These are phyloP conservation scores for Theristicus caerulescens DNA, from an alignment of 2,113 vertebrate species.

Conservation along the genomic window DNA sequence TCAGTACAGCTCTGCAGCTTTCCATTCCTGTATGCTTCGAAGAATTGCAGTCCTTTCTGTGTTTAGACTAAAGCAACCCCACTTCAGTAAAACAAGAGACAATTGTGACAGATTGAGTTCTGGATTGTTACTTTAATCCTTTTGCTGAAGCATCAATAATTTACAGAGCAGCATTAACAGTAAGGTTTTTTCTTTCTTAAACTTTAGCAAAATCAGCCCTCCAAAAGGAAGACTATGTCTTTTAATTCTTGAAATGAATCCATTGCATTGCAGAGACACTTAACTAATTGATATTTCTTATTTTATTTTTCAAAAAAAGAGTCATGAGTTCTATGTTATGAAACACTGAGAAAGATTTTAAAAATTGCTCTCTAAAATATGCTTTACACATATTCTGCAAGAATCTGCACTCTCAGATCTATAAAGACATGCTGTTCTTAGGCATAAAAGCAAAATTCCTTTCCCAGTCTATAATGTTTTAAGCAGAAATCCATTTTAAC, in stretches of 20 bases:
- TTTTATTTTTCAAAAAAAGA: background rate
- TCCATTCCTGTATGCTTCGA: background rate
- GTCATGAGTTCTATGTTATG: background rate
- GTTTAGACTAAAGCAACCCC: background rate
- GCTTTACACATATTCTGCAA: background rate
- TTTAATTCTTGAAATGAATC: background rate
- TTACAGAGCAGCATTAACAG: background rate
- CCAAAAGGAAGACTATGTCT: background rate
- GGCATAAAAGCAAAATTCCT: background rate
- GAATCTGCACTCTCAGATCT: background rate
- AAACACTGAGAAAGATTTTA: background rate
- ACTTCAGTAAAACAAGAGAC: background rate
- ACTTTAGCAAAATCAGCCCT: background rate
- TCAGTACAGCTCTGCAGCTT: background rate
- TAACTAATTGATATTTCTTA: background rate
- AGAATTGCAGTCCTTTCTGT: background rate
- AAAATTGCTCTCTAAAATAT: background rate
- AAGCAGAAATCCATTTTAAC: background rate
- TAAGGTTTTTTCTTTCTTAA: background rate
- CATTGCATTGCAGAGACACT: background rate
- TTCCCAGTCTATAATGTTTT: background rate
- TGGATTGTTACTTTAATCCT: background rate
- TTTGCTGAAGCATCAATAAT: accelerated
- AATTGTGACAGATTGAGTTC: background rate
- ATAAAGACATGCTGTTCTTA: background rate